Conservation (phyloP, 2,797 vertebrate genomes). For the Anabacerthia variegaticeps region DNA sequence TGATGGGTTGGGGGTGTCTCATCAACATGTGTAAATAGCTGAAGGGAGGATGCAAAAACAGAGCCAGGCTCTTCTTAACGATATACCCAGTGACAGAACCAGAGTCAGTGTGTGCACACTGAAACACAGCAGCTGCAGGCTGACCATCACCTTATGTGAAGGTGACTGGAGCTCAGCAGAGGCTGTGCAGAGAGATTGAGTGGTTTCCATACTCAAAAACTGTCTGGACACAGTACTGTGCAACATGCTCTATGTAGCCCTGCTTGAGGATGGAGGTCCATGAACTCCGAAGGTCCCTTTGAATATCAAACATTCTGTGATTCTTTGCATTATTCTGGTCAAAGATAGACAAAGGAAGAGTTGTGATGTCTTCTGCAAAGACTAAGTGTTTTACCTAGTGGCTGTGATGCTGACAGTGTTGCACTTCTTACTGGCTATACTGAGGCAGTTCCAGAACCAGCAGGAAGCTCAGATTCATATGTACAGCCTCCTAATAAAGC, state of each 20-base stretch:
- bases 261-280: background rate
- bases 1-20: background rate
- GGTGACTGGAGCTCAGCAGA: background rate
- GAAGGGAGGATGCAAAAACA: background rate
- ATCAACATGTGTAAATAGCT: background rate
- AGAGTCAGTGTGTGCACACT: background rate
- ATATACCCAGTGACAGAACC: background rate
- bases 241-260: accelerated
- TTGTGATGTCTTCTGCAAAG: background rate
- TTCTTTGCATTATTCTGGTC: background rate
- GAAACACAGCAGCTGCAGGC: background rate
- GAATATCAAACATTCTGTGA: background rate
- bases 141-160: background rate
- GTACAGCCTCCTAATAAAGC: background rate
- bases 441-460: background rate
- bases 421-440: background rate
- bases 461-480: background rate
- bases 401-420: background rate
- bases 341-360: background rate
- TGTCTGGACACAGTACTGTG: background rate
- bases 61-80: background rate
- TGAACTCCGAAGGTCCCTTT: background rate
- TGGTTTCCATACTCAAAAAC: background rate
- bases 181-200: background rate
- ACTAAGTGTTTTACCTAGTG: background rate